Evolutionary conservation across 2,888 invertebrate genomes (phyloP).

Genomic region (Scaeva pyrastri): DNA sequence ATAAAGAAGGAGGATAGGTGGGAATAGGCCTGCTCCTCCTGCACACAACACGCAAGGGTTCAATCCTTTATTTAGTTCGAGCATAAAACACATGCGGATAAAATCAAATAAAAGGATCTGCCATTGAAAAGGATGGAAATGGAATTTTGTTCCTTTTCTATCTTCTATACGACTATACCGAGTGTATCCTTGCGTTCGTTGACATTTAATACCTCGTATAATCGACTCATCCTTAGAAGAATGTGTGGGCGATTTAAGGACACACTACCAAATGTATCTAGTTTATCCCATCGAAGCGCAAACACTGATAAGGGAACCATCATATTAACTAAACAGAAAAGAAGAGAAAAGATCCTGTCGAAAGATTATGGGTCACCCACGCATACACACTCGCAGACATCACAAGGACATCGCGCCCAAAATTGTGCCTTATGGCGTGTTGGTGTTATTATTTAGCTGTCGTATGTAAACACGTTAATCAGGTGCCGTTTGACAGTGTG

Average conservation of each 20-base stretch:
- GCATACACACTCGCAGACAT: too few species aligned
- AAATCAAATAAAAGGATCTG: conserved; percentile 43
- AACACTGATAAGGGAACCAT: conserved; percentile 3
- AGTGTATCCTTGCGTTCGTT: conserved; percentile 45
- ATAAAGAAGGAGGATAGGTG: too few species aligned
- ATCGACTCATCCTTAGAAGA: too few species aligned
- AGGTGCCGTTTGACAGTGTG: conserved; percentile 53
- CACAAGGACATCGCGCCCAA: conserved; percentile 8
- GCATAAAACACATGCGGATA: conserved; percentile 33
- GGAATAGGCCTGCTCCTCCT: neutral
- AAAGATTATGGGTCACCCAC: conserved; percentile 48
- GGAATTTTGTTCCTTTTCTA: conserved; percentile 27
- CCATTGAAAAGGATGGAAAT: conserved; percentile 16
- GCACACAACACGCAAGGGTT: conserved; percentile 61
- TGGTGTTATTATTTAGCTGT: conserved; percentile 43
- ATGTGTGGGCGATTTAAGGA: conserved; percentile 33
- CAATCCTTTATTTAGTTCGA: conserved; percentile 57
- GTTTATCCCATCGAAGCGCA: conserved; percentile 15
- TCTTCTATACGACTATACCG: too few species aligned
- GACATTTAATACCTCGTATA: conserved; percentile 27
- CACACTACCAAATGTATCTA: neutral
- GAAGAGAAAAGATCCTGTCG: conserved; percentile 9
- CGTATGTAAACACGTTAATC: conserved; percentile 50
- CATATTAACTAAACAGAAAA: neutral
- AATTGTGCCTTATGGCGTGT: neutral